These are phyloP conservation scores for Paradisaea rubra DNA, from an alignment of 2,113 vertebrate genomes.

Conservation along the genomic window DNA sequence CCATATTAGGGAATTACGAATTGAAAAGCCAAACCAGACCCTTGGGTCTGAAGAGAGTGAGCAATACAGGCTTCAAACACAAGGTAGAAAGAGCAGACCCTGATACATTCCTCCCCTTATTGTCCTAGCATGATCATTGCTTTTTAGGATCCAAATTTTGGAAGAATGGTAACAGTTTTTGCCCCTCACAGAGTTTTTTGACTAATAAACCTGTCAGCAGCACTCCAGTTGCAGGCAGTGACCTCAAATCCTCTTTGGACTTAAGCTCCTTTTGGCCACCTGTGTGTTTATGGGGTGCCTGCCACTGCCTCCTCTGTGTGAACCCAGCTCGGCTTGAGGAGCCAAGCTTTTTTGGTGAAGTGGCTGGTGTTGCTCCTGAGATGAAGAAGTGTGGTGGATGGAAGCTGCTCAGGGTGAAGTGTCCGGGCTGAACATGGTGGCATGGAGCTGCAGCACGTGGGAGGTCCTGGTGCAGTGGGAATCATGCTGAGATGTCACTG, in stretches of 20 bases:
- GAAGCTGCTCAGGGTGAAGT: not conserved
- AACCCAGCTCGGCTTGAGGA: not conserved
- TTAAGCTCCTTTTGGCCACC: not conserved
- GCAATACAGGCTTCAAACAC: not conserved
- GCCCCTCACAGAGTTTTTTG: not conserved
- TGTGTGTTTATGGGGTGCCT: accelerated
- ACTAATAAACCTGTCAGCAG: not conserved
- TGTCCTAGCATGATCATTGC: not conserved
- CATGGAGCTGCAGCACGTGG: accelerated
- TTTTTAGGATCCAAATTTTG: not conserved
- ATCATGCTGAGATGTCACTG: not conserved
- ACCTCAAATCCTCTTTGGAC: not conserved
- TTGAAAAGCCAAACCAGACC: not conserved
- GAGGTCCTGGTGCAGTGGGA: accelerated
- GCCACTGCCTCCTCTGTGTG: accelerated
- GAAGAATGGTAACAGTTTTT: not conserved
- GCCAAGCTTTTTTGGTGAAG: not conserved
- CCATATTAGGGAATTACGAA: not conserved
- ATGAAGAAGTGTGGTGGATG: not conserved
- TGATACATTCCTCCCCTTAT: not conserved
- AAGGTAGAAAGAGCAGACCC: not conserved
- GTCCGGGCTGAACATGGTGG: accelerated
- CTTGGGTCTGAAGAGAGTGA: not conserved
- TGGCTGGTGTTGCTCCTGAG: accelerated
- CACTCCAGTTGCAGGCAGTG: not conserved